A percentile compares a stretch with the other conserved stretches of the same genome.
These are phyloP conservation scores for Genyomyrus donnyi DNA, from an alignment of 2,113 vertebrate genomes.

Conservation along the genomic window DNA sequence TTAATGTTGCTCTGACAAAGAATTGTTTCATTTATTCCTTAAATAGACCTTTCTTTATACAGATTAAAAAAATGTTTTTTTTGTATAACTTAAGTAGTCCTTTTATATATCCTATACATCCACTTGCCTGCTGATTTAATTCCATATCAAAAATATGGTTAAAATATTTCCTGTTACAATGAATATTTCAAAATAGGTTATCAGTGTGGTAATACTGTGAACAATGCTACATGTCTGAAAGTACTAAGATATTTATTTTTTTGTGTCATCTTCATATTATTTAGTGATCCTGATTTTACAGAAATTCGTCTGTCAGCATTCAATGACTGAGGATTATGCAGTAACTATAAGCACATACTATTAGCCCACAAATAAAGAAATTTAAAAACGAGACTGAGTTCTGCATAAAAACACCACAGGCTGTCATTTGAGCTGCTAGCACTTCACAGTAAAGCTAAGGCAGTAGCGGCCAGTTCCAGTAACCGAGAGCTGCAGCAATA, in stretches of 20 bases:
- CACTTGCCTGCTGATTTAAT: neutral
- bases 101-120: neutral
- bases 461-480: neutral
- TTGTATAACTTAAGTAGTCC: neutral
- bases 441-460: neutral
- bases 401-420: neutral
- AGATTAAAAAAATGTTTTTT: neutral
- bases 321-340: neutral
- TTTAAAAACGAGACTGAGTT: neutral
- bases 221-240: neutral
- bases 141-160: neutral
- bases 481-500: neutral
- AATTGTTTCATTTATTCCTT: neutral
- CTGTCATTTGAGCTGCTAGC: neutral
- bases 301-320: neutral
- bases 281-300: neutral
- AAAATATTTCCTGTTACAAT: neutral
- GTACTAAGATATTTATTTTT: neutral
- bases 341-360: neutral
- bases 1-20: neutral
- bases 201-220: neutral
- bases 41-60: neutral
- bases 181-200: neutral
- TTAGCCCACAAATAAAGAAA: neutral
- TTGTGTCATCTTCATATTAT: neutral